phyloP scores from a whole-genome alignment of 2,797 vertebrate genomes.

The Phalloptychus januarius region DNA sequence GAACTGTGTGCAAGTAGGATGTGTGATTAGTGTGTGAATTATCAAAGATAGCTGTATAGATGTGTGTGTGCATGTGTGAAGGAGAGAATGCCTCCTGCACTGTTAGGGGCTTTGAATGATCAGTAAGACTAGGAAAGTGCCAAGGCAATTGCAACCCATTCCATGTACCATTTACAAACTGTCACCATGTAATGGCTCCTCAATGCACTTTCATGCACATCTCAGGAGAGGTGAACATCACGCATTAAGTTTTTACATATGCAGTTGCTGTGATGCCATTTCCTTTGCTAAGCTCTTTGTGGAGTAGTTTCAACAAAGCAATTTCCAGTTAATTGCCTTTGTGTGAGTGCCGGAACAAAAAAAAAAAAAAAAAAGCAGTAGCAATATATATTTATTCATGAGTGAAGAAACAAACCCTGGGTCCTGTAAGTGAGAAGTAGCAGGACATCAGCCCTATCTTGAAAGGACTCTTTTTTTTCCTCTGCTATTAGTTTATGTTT shows the following conservation, averaged over 20 bases:
- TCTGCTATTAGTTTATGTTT: conserved; percentile 47
- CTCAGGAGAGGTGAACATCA: conserved; percentile 51
- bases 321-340: conserved; percentile 78
- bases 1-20: not conserved
- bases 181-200: conserved; percentile 37
- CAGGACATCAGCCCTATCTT: conserved; percentile 31
- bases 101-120: not conserved
- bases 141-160: conserved; percentile 6
- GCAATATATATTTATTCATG: conserved; percentile 62
- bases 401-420: conserved; percentile 50
- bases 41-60: not conserved
- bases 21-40: not conserved
- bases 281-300: conserved; percentile 60
- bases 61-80: not conserved
- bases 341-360: conserved; percentile 41
- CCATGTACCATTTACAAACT: conserved; percentile 22
- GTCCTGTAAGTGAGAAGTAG: conserved; percentile 49
- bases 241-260: conserved; percentile 55
- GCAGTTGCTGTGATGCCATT: conserved; percentile 46
- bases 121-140: conserved; percentile 5
- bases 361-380: conserved; percentile 14
- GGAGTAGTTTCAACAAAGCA: conserved; percentile 72
- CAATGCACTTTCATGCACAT: conserved; percentile 36
- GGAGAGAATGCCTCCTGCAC: not conserved
- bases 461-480: conserved; percentile 15